These are phyloP conservation scores for Bufo bufo DNA, from an alignment of 2,113 vertebrate species.

Conservation along the genomic window DNA sequence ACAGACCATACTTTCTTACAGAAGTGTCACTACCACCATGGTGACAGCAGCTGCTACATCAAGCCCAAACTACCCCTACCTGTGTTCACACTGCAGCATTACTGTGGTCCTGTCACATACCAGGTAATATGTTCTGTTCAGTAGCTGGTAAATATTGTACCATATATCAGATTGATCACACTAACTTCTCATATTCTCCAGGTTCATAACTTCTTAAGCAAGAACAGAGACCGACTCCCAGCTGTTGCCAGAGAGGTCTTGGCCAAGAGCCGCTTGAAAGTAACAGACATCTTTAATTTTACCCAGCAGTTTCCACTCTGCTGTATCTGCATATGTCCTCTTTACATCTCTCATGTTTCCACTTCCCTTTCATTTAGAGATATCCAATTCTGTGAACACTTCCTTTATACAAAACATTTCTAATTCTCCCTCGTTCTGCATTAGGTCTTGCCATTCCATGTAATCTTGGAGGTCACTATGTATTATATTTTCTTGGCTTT, in stretches of 20 bases:
- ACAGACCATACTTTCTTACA: conserved; percentile 95
- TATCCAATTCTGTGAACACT: background rate
- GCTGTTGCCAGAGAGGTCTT: conserved; percentile 85
- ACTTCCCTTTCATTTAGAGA: background rate
- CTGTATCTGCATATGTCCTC: background rate
- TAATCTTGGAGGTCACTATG: background rate
- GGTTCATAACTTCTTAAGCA: conserved; percentile 91
- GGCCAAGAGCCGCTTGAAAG: conserved; percentile 81
- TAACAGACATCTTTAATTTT: conserved; percentile 59
- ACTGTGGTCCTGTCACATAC: conserved; percentile 88
- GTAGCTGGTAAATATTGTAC: background rate
- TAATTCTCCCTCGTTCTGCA: background rate
- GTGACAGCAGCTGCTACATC: conserved; percentile 77
- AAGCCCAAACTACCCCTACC: conserved; percentile 90
- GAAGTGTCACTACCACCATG: conserved; percentile 93
- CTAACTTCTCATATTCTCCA: conserved; percentile 59
- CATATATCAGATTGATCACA: background rate
- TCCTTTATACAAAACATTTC: background rate
- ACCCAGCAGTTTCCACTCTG: background rate
- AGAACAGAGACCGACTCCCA: conserved; percentile 84
- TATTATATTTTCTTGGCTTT: conserved; percentile 31
- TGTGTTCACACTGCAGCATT: conserved; percentile 88
- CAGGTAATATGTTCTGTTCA: conserved; percentile 73
- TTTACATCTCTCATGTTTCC: background rate
- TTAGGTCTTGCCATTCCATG: background rate